Evolutionary conservation across 2,797 vertebrate species (phyloP), one percentile per base, ranked within the genome.

Genomic region (Microcaecilia unicolor): DNA sequence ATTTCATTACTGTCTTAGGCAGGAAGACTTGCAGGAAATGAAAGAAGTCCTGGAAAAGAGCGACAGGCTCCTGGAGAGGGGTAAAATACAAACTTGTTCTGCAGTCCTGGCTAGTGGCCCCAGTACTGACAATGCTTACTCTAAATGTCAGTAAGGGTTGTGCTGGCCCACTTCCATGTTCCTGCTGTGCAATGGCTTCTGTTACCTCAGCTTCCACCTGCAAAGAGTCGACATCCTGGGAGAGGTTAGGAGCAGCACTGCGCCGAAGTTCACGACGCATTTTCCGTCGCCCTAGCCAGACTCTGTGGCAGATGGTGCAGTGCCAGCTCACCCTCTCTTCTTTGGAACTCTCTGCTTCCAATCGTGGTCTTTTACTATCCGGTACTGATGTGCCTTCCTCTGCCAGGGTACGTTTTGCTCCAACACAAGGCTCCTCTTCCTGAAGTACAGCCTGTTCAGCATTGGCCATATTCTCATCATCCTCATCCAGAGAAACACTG

Each of bases 281-380:
- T 19, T 85, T 89, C 18, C 91, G 78, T 6, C 92, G 75, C 6
- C 91, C 87, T 0, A 79, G 75, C 93, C 93, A 97, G 22, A 95
- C 85, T 0, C 12, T 44, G 59, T 90, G 86, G 44, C 64, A 81
- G 5, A 84, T 58, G 15, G 37, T 22, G 21, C 83, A 89, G 44
- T 50, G 48, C 92, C 89, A 93, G 7, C 42, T 51, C 5, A 51
- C 52, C 2, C 18, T 4, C 2, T 49, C 55, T 1, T 36, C 16
- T 10, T 30, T 45, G 4, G 50, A 31, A 1, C n/a, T 15, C 45
- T 29, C 38, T 75, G 38, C 17, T 3, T 33, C 44, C 14, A 43
- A 4, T 36, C 42, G 60, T 22, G 16, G 2, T 31, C 59, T 52
- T 22, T 67, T 67, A 25, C 22, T 33, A 4, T 28, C n/a, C n/a